Evolutionary conservation across 2,113 vertebrate genomes (phyloP).

Genomic region (Sphyrna mokarran): DNA sequence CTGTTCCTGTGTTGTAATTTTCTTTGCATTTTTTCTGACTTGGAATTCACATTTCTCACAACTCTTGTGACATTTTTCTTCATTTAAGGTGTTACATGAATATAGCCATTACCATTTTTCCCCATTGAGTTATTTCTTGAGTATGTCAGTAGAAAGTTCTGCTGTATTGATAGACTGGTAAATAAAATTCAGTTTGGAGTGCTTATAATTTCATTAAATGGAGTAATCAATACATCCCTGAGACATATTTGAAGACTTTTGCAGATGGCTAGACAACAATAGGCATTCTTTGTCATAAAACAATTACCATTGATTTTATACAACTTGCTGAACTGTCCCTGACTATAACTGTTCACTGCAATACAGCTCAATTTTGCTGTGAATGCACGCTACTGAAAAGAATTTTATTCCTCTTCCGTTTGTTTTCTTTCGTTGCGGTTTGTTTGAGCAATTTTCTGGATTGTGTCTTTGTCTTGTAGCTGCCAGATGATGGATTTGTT

Average conservation of each 20-base stretch:
- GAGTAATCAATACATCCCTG: not conserved
- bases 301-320: not conserved
- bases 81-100: not conserved
- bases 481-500: not conserved
- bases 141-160: not conserved
- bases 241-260: not conserved
- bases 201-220: not conserved
- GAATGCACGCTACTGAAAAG: not conserved
- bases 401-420: not conserved
- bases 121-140: not conserved
- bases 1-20: too few species aligned
- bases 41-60: not conserved
- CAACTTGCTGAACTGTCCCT: not conserved
- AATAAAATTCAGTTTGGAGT: not conserved
- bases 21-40: too few species aligned
- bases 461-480: not conserved
- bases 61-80: not conserved
- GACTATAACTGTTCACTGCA: not conserved
- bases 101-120: not conserved
- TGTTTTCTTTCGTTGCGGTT: not conserved
- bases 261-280: not conserved
- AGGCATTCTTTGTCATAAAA: not conserved
- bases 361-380: not conserved
- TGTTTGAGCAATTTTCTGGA: not conserved
- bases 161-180: not conserved